These are phyloP conservation scores for Phylloscopus trochiloides DNA, from an alignment of 2,113 vertebrate species.

Conservation along the genomic window DNA sequence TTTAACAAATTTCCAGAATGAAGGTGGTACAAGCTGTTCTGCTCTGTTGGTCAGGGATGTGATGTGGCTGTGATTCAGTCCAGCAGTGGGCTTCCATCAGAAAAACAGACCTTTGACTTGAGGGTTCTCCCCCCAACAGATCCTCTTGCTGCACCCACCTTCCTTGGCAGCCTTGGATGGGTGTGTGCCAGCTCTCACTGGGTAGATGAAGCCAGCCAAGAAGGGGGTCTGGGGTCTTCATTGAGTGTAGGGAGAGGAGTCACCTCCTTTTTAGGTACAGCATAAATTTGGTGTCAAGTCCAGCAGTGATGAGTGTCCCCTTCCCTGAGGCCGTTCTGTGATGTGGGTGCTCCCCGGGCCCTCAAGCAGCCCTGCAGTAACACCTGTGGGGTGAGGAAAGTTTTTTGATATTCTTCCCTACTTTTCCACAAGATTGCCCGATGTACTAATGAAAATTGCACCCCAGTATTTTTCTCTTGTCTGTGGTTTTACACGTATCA, in stretches of 20 bases:
- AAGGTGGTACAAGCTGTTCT: background rate
- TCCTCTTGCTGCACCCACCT: background rate
- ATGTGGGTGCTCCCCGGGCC: background rate
- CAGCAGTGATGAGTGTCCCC: accelerated
- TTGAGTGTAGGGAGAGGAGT: background rate
- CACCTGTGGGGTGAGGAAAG: accelerated
- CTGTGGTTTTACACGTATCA: background rate
- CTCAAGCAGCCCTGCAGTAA: accelerated
- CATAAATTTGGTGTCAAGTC: background rate
- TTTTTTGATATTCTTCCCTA: background rate
- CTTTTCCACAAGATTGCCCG: background rate
- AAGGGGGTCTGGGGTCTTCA: background rate
- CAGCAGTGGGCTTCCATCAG: background rate
- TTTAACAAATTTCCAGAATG: background rate
- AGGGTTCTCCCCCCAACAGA: background rate
- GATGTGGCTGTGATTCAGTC: background rate
- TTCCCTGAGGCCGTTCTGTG: background rate
- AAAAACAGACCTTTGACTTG: background rate
- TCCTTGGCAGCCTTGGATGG: background rate
- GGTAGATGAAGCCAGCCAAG: background rate
- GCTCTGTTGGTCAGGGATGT: background rate
- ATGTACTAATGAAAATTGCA: background rate
- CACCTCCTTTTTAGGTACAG: background rate
- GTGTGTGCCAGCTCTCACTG: too few relatives aligned
- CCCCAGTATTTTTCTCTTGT: background rate